A percentile compares a stretch with the other conserved stretches of the same genome.
Evolutionary conservation across 2,888 invertebrate genomes (phyloP).

Genomic region (Xylocampa areola): DNA sequence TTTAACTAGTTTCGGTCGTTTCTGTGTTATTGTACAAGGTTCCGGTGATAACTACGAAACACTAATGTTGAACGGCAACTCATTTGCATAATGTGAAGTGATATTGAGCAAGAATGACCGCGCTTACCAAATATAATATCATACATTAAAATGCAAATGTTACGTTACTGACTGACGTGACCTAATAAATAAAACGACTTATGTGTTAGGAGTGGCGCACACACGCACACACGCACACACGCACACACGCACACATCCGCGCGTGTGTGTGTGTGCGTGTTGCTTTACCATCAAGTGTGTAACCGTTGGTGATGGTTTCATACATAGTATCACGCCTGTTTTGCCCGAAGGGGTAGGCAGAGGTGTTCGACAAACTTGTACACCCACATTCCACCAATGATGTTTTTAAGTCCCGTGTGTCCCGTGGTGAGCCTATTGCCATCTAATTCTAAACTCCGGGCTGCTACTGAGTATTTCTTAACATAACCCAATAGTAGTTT

Average conservation of each 20-base stretch:
- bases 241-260: too few relatives aligned
- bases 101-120: conserved; percentile 47
- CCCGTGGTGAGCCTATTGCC: too few relatives aligned
- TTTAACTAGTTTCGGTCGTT: not conserved
- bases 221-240: not conserved
- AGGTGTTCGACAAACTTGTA: too few relatives aligned
- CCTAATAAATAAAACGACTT: conserved; percentile 28
- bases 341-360: too few relatives aligned
- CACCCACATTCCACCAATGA: too few relatives aligned
- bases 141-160: conserved; percentile 41
- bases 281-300: not conserved
- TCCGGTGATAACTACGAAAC: conserved; percentile 13
- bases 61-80: conserved; percentile 24
- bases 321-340: too few relatives aligned
- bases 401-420: too few relatives aligned
- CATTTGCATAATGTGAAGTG: conserved; percentile 53
- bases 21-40: conserved; percentile 9
- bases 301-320: not conserved
- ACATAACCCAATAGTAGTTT: too few relatives aligned
- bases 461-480: too few relatives aligned
- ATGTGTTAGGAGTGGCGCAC: not conserved
- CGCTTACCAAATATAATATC: conserved; percentile 54
- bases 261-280: not conserved
- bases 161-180: conserved; percentile 33
- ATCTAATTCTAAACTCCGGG: too few relatives aligned